These are phyloP conservation scores for Drosophila repleta DNA, from an alignment of 1,140 invertebrate species.

Conservation along the genomic window DNA sequence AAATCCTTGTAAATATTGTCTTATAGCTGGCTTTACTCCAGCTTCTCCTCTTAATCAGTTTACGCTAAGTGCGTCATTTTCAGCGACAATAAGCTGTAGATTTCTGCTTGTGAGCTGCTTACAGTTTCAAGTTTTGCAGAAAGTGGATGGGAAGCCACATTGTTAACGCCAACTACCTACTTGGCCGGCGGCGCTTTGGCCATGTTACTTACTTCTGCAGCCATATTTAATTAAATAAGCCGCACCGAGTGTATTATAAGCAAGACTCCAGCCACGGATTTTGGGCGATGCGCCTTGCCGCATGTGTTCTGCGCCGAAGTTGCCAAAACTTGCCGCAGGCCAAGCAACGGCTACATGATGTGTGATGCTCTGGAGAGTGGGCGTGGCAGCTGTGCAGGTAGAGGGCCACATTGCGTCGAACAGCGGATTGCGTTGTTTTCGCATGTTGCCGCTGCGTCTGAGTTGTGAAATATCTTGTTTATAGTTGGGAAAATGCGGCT, in stretches of 20 bases:
- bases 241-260: slow-evolving; percentile 23
- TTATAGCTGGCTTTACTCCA: not conserved
- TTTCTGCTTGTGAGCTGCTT: not conserved
- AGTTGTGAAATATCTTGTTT: slow-evolving; percentile 53
- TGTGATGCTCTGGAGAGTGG: slow-evolving; percentile 15
- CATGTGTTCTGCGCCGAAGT: slow-evolving; percentile 50
- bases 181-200: slow-evolving; percentile 47
- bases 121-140: not conserved
- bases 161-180: slow-evolving; percentile 64
- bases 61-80: not conserved
- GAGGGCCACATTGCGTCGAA: slow-evolving; percentile 23
- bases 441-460: slow-evolving; percentile 29
- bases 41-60: too few species aligned
- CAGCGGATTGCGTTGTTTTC: slow-evolving; percentile 48
- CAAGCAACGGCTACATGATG: slow-evolving; percentile 29
- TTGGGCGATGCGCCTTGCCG: not conserved
- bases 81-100: not conserved
- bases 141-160: slow-evolving; percentile 53
- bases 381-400: not conserved
- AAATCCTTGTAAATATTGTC: too few species aligned
- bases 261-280: slow-evolving; percentile 4
- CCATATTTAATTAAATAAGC: slow-evolving; percentile 71
- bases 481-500: slow-evolving; percentile 70
- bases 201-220: slow-evolving; percentile 51
- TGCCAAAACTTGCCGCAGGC: slow-evolving; percentile 58